Percentiles rank a stretch among this genome's conserved stretches.
These are phyloP conservation scores for Gambusia yucatana DNA, from an alignment of 2,797 vertebrate species.

Conservation along the genomic window DNA sequence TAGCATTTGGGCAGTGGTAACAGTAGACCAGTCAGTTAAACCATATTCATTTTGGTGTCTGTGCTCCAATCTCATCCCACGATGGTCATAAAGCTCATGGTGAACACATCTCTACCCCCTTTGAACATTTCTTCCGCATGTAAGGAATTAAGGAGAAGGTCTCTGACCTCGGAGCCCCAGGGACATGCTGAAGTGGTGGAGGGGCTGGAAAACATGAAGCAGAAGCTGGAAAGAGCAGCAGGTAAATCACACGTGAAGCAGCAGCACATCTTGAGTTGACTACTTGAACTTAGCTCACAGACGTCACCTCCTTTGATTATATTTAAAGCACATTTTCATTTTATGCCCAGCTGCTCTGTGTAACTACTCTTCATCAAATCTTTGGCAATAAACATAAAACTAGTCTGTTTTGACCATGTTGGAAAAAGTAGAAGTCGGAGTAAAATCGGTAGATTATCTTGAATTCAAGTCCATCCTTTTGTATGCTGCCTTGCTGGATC, in stretches of 20 bases:
- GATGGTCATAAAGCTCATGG: neutral
- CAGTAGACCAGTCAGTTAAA: neutral
- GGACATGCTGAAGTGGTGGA: neutral
- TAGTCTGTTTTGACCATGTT: neutral
- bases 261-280: neutral
- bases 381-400: neutral
- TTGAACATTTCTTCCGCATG: neutral
- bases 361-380: neutral
- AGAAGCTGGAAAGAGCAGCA: neutral
- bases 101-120: neutral
- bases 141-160: neutral
- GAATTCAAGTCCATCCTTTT: neutral
- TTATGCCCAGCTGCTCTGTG: neutral
- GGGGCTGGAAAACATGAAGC: neutral
- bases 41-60: neutral
- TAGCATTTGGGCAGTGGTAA: neutral
- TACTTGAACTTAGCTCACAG: neutral
- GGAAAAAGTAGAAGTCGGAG: neutral
- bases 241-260: constrained; percentile 1
- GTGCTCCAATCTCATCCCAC: neutral
- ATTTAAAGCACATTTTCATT: constrained; percentile 1
- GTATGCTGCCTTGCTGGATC: neutral
- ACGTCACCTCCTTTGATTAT: neutral
- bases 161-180: neutral
- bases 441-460: neutral